Base-by-base conservation (phyloP, 2,797 vertebrate species). In the Sebastes nivosus region DNA sequence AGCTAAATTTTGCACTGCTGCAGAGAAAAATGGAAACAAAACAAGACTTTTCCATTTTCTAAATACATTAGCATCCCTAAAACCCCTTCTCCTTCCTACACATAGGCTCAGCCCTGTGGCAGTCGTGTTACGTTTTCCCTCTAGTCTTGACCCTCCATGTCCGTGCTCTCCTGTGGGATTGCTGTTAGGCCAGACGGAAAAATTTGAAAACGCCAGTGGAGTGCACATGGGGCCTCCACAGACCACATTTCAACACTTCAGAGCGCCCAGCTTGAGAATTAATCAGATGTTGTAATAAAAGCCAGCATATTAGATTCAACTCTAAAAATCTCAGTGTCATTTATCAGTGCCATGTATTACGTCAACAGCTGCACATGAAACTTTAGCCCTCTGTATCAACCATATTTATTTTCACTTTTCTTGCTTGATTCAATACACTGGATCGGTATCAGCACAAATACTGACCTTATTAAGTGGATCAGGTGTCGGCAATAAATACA, bases 101-200 rank as follows among this genome's bases (percentile, higher is more conserved):
- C 73, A 63, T 50, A 78, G 58, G 11, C 22, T 77, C 46, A 54
- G 64, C 71, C 30, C 50, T 68, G 74, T 66, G 68, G 74, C 60
- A 76, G 81, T 64, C 72, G 79, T 79, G 58, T 83, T 80, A 73
- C 9, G 34, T 78, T 86, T 88, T 83, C 81, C 77, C 83, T 83
- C 67, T 58, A 81, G 80, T 84, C 80, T 76, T 87, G 84, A 89
- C 86, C 87, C 85, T 76, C 60, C 22, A 73, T 67, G 80, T 85
- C 77, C 36, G 55, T 30, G 84, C 69, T 87, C 78, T 88, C 92
- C 88, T 83, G 78, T 82, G 87, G 86, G 84, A 92, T 61, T 89
- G 81, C 81, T 90, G 79, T 91, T 64, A 81, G 83, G 88, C 86
- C 85, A 88, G 75, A 91, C 4, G 87, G 90, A 91, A 92, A 91